Evolutionary conservation across 2,888 invertebrate genomes (phyloP).

Genomic region (Zele albiditarsus): DNA sequence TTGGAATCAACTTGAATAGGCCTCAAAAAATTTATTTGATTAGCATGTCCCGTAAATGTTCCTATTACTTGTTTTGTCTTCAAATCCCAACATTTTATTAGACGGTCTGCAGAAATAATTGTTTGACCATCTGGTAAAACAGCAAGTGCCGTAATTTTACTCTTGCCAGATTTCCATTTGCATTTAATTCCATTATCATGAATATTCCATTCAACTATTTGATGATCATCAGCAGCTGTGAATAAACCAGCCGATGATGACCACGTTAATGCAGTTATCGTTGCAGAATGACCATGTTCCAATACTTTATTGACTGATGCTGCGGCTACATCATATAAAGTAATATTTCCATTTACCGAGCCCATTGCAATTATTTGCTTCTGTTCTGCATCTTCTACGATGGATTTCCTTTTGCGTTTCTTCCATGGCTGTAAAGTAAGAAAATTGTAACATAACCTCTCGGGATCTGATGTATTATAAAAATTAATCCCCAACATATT

Average conservation of each 20-base stretch:
- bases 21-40: slow-evolving; percentile 75
- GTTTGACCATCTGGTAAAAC: slow-evolving; percentile 65
- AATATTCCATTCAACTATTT: slow-evolving; percentile 75
- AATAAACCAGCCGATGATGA: slow-evolving; percentile 74
- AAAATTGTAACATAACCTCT: slow-evolving; percentile 22
- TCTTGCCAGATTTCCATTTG: slow-evolving; percentile 81
- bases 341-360: slow-evolving; percentile 81
- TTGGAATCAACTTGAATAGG: slow-evolving; percentile 61
- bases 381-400: slow-evolving; percentile 64
- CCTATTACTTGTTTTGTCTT: slow-evolving; percentile 76
- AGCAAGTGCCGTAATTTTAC: slow-evolving; percentile 73
- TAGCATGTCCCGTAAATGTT: slow-evolving; percentile 80
- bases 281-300: slow-evolving; percentile 73
- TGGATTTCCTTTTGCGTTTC: slow-evolving; percentile 61
- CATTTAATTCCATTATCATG: slow-evolving; percentile 69
- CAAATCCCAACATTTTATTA: slow-evolving; percentile 80
- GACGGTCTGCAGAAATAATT: slow-evolving; percentile 65
- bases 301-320: slow-evolving; percentile 69
- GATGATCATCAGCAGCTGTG: slow-evolving; percentile 77
- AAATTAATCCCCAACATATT: not conserved
- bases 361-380: slow-evolving; percentile 81
- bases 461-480: not conserved
- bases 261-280: slow-evolving; percentile 76
- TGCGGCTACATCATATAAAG: slow-evolving; percentile 78
- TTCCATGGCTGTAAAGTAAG: slow-evolving; percentile 71